Conservation (phyloP, 1,140 invertebrate species). For the Drosophila parabipectinata region DNA sequence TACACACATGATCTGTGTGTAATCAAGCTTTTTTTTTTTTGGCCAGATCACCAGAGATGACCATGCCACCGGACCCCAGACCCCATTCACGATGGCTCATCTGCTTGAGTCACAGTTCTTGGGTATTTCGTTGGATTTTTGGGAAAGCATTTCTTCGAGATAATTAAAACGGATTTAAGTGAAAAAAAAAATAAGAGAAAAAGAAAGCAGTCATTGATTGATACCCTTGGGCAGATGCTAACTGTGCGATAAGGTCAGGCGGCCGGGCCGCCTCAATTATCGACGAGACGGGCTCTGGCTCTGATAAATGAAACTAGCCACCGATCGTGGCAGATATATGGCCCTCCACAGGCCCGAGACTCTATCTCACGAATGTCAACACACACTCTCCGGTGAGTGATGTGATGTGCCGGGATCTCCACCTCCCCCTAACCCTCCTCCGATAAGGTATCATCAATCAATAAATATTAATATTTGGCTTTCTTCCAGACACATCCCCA, state of each 20-base stretch:
- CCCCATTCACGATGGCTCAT: conserved; percentile 23
- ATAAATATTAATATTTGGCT: conserved; percentile 25
- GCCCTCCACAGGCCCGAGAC: conserved; percentile 1
- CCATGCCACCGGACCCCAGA: conserved; percentile 4
- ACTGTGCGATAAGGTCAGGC: conserved; percentile 40
- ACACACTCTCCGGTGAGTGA: conserved; percentile 8
- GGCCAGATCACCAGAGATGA: conserved; percentile 11
- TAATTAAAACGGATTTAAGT: conserved; percentile 40
- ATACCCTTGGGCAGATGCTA: conserved; percentile 28
- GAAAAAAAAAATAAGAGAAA: too few species aligned
- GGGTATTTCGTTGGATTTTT: not conserved
- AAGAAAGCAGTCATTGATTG: conserved; percentile 8
- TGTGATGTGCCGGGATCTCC: not conserved
- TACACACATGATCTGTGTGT: conserved; percentile 10
- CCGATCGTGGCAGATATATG: conserved; percentile 39
- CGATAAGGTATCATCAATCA: conserved; percentile 16
- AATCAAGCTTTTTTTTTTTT: conserved; percentile 14
- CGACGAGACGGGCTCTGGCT: conserved; percentile 26
- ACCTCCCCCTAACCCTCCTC: not conserved
- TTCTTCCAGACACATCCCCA: not conserved
- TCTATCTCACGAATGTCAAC: conserved; percentile 8
- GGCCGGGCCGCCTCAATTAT: conserved; percentile 34
- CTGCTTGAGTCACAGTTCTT: conserved; percentile 26
- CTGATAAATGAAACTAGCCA: conserved; percentile 34
- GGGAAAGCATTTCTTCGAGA: too few species aligned